A percentile compares a stretch with the other conserved stretches of the same genome.
Evolutionary conservation across 2,888 invertebrate species (phyloP).

Genomic region (Tuberolachnus salignus): DNA sequence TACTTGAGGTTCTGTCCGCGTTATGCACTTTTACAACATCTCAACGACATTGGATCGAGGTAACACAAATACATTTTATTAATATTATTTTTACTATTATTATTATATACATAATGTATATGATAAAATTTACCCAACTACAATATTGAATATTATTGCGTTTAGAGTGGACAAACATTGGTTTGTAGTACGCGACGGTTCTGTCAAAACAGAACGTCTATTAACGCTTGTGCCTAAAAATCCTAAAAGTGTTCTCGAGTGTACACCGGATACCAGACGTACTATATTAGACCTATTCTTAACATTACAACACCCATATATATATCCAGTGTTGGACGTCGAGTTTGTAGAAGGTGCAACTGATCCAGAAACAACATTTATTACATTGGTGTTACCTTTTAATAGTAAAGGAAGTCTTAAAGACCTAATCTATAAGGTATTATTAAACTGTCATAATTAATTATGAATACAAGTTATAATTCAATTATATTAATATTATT

Average conservation of each 20-base stretch:
- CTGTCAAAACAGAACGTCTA: constrained; percentile 77
- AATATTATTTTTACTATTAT: not conserved
- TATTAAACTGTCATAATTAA: constrained; percentile 56
- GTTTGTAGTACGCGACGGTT: constrained; percentile 86
- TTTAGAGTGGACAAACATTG: constrained; percentile 86
- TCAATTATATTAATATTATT: constrained; percentile 5
- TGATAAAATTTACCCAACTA: too few relatives aligned
- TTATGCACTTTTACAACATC: constrained; percentile 79
- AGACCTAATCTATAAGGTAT: constrained; percentile 86
- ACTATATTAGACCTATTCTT: constrained; percentile 81
- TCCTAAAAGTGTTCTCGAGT: constrained; percentile 71
- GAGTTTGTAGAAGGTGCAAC: constrained; percentile 68
- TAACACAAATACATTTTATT: not conserved
- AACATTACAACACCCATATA: constrained; percentile 88
- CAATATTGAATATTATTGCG: constrained; percentile 64
- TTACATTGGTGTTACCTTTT: constrained; percentile 80
- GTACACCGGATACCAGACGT: constrained; percentile 70
- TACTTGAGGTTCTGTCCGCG: constrained; percentile 71
- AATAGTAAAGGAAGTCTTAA: constrained; percentile 85
- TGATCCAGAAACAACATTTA: constrained; percentile 66
- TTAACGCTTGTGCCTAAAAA: constrained; percentile 72
- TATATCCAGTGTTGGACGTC: constrained; percentile 86
- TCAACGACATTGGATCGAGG: constrained; percentile 74
- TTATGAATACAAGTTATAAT: not conserved
- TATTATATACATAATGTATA: too few relatives aligned